Conservation (phyloP, 2,888 invertebrate species). For the Cephalotes varians region DNA sequence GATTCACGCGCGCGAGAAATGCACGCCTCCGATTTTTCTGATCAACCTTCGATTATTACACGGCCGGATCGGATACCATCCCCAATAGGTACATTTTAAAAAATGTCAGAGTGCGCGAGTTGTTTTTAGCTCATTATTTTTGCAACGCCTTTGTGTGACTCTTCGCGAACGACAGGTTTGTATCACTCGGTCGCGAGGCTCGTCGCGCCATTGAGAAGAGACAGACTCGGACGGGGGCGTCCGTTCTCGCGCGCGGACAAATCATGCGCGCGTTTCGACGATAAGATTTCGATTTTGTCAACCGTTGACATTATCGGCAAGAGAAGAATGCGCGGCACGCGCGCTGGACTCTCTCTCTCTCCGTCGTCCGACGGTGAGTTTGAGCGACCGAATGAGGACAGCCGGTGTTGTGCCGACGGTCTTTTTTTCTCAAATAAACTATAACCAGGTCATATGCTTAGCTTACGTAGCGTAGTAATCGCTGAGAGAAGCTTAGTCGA, state of each 20-base stretch:
- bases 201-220: background rate
- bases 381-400: slow-evolving; percentile 49
- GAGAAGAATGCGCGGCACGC: slow-evolving; percentile 10
- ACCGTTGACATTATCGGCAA: background rate
- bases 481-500: slow-evolving; percentile 54
- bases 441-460: slow-evolving; percentile 54
- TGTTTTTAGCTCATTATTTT: slow-evolving; percentile 55
- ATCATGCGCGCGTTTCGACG: background rate
- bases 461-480: slow-evolving; percentile 57
- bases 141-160: slow-evolving; percentile 41
- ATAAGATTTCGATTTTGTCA: background rate
- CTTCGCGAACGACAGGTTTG: background rate
- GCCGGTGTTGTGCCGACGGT: slow-evolving; percentile 3
- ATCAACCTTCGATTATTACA: slow-evolving; percentile 24
- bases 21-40: slow-evolving; percentile 15
- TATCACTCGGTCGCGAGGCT: slow-evolving; percentile 1
- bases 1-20: background rate
- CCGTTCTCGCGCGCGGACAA: background rate
- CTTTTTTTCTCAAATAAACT: slow-evolving; percentile 55
- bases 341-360: too few relatives aligned
- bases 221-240: background rate
- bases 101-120: slow-evolving; percentile 52
- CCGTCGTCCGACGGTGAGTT: slow-evolving; percentile 19
- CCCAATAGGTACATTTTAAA: slow-evolving; percentile 35
- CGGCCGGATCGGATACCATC: slow-evolving; percentile 22